Conservation (phyloP, 2,888 invertebrate species). For the Cosmia trapezina region DNA sequence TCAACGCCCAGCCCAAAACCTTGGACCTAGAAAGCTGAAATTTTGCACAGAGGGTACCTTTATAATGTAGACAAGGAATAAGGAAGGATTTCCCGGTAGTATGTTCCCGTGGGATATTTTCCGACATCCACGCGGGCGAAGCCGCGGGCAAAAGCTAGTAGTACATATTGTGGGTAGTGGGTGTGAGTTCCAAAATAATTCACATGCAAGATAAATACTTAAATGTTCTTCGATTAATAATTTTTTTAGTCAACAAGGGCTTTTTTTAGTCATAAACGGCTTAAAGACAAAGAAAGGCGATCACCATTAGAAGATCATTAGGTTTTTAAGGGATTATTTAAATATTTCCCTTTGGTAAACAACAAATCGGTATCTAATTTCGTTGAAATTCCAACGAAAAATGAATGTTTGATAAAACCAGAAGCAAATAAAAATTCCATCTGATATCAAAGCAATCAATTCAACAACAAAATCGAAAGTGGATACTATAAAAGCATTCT, state of each 20-base stretch:
- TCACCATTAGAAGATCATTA: background rate
- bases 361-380: background rate
- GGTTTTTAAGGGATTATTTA: background rate
- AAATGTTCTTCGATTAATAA: background rate
- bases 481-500: slow-evolving; percentile 13
- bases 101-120: no score
- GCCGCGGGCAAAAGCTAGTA: no score
- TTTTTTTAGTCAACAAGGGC: background rate
- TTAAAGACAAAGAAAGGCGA: no score
- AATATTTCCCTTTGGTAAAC: no score
- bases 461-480: slow-evolving; percentile 39
- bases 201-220: slow-evolving; percentile 1
- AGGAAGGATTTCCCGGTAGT: no score
- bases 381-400: background rate
- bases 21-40: no score
- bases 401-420: background rate
- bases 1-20: no score
- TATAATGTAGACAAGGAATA: no score
- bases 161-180: background rate
- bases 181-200: slow-evolving; percentile 6
- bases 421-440: slow-evolving; percentile 1
- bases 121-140: no score
- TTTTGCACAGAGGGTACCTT: no score
- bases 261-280: no score
- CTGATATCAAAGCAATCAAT: slow-evolving; percentile 8